A percentile compares a stretch with the other conserved stretches of the same genome.
Evolutionary conservation across 1,140 invertebrate genomes (phyloP).

Genomic region (Dendrolimus kikuchii): DNA sequence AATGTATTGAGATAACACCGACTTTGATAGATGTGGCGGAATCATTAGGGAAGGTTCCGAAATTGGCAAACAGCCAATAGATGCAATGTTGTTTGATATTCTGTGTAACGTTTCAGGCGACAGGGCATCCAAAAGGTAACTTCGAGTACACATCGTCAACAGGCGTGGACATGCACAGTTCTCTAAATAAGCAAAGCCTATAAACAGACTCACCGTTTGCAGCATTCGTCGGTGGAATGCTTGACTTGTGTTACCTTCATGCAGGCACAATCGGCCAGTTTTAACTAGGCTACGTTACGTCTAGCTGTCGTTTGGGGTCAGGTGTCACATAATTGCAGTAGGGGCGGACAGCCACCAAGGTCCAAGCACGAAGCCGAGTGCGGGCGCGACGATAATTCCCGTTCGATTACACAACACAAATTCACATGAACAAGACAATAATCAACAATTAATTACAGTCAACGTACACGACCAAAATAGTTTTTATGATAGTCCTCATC

Average conservation of each 20-base stretch:
- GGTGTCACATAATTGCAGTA: conserved; percentile 44
- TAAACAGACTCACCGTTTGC: conserved; percentile 50
- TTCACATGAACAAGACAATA: conserved; percentile 71
- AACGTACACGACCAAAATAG: conserved; percentile 70
- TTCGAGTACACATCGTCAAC: conserved; percentile 1
- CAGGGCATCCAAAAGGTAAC: conserved; percentile 23
- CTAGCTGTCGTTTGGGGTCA: conserved; percentile 44
- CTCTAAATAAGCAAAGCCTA: conserved; percentile 39
- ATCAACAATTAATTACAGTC: conserved; percentile 54
- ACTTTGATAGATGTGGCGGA: conserved; percentile 8
- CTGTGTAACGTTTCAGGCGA: neutral
- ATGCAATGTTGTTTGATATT: too few relatives aligned
- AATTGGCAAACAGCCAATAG: neutral
- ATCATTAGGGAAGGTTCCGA: neutral
- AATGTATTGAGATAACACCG: neutral
- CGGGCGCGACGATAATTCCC: conserved; percentile 55
- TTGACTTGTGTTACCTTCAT: conserved; percentile 48
- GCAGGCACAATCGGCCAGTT: conserved; percentile 55
- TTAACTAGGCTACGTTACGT: conserved; percentile 57
- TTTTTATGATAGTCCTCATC: conserved; percentile 54
- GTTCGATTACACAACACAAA: conserved; percentile 64
- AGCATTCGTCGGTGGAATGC: conserved; percentile 64
- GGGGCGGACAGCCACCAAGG: conserved; percentile 50
- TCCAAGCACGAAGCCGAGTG: conserved; percentile 60
- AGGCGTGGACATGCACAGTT: conserved; percentile 18